Conservation (phyloP, 1,140 invertebrate species). For the Hormaphis cornu region DNA sequence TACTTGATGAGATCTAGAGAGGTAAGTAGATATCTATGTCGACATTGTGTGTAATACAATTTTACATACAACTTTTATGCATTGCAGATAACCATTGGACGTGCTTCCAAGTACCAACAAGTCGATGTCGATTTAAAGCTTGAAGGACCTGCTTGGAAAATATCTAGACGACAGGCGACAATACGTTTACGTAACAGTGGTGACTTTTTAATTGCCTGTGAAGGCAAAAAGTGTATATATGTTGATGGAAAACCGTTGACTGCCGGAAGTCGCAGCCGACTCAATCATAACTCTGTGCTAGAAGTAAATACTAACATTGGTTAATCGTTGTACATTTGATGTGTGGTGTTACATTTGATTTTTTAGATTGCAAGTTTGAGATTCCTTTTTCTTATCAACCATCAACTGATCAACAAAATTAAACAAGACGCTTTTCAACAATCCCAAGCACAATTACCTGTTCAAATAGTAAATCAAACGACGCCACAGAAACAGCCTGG, state of each 20-base stretch:
- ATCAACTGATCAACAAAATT: slow-evolving; percentile 78
- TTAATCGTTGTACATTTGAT: background rate
- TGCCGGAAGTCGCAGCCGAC: slow-evolving; percentile 71
- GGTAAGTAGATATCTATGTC: slow-evolving; percentile 45
- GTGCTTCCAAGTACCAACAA: slow-evolving; percentile 74
- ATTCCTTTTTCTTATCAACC: slow-evolving; percentile 88
- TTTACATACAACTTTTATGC: slow-evolving; percentile 11
- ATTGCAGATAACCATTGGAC: slow-evolving; percentile 76
- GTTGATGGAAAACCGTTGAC: slow-evolving; percentile 85
- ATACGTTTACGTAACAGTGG: slow-evolving; percentile 84
- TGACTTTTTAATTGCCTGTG: slow-evolving; percentile 87
- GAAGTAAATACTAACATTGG: slow-evolving; percentile 59
- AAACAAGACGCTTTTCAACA: slow-evolving; percentile 55
- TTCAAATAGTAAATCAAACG: slow-evolving; percentile 18
- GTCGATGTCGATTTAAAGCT: slow-evolving; percentile 91
- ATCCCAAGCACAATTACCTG: slow-evolving; percentile 8
- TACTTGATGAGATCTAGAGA: slow-evolving; percentile 93
- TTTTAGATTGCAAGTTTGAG: slow-evolving; percentile 74
- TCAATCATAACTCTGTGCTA: slow-evolving; percentile 88
- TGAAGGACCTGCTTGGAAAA: slow-evolving; percentile 80
- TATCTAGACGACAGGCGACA: slow-evolving; percentile 76
- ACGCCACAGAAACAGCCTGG: slow-evolving; percentile 1
- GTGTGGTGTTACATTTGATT: slow-evolving; percentile 10
- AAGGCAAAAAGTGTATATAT: slow-evolving; percentile 89
- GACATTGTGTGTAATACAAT: background rate